Evolutionary conservation across 2,888 invertebrate genomes (phyloP).

Genomic region (Caenorhabditis sp.): DNA sequence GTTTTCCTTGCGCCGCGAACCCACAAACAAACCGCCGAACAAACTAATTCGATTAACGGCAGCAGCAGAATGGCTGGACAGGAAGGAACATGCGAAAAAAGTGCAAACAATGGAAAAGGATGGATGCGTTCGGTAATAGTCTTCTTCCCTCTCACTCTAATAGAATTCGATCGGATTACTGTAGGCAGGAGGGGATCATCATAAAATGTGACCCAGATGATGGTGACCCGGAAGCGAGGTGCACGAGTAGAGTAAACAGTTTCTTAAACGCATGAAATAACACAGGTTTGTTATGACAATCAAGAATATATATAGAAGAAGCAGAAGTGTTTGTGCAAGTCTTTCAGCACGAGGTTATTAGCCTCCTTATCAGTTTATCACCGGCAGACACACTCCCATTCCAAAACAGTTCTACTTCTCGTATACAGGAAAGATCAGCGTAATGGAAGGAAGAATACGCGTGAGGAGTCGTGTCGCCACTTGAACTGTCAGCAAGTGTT

Average conservation of each 20-base stretch:
- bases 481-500: slow-evolving; percentile 48
- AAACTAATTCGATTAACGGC: slow-evolving; percentile 30
- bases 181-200: slow-evolving; percentile 9
- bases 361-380: slow-evolving; percentile 16
- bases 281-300: too few relatives aligned
- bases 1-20: neutral
- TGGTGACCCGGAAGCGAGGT: too few relatives aligned
- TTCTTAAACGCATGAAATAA: neutral
- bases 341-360: slow-evolving; percentile 14
- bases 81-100: slow-evolving; percentile 12
- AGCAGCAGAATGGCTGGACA: too few relatives aligned
- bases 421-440: neutral
- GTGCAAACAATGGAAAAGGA: slow-evolving; percentile 23
- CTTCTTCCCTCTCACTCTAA: too few relatives aligned
- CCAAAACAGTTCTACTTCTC: neutral
- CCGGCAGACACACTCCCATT: neutral
- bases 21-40: neutral
- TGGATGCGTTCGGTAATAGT: slow-evolving; percentile 20
- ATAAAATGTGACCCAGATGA: slow-evolving; percentile 35
- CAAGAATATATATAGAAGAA: neutral
- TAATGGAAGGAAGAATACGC: neutral
- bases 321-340: neutral
- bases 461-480: slow-evolving; percentile 22
- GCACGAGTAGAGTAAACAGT: too few relatives aligned
- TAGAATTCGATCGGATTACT: slow-evolving; percentile 22